Conservation (phyloP, 2,888 invertebrate species). For the Stratiomys singularior region DNA sequence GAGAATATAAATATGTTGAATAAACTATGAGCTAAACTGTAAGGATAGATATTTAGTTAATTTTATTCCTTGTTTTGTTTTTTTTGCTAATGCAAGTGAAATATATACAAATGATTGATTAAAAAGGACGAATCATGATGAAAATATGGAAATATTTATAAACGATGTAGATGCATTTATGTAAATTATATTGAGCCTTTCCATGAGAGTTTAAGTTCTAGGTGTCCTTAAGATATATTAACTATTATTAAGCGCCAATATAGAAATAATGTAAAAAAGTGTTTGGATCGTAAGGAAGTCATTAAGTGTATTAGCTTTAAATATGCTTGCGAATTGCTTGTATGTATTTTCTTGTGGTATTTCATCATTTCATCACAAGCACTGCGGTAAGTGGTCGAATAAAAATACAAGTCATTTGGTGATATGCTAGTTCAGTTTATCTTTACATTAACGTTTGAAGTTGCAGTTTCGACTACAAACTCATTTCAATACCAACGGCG, state of each 20-base stretch:
- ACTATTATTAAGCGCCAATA: neutral
- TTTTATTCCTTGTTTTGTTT: too few species aligned
- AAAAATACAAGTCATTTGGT: too few species aligned
- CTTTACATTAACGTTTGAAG: too few species aligned
- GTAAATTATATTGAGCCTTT: constrained; percentile 14
- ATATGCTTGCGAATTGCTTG: neutral
- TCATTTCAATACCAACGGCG: too few species aligned
- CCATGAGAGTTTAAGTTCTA: neutral
- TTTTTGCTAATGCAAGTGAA: constrained; percentile 32
- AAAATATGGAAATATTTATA: neutral
- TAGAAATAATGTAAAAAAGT: neutral
- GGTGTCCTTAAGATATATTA: neutral
- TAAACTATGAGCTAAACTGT: neutral
- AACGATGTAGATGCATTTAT: neutral
- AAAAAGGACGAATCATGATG: neutral
- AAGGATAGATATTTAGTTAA: constrained; percentile 15
- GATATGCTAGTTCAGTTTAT: too few species aligned
- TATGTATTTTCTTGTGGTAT: too few species aligned
- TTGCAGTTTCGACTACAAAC: too few species aligned
- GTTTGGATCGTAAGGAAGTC: neutral
- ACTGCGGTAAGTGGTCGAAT: neutral
- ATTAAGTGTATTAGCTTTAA: constrained; percentile 19
- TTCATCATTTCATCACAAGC: too few species aligned
- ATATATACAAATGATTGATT: neutral
- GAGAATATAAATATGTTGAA: neutral